Conservation (phyloP, 2,797 vertebrate species). For the Diglossa cyanea region DNA sequence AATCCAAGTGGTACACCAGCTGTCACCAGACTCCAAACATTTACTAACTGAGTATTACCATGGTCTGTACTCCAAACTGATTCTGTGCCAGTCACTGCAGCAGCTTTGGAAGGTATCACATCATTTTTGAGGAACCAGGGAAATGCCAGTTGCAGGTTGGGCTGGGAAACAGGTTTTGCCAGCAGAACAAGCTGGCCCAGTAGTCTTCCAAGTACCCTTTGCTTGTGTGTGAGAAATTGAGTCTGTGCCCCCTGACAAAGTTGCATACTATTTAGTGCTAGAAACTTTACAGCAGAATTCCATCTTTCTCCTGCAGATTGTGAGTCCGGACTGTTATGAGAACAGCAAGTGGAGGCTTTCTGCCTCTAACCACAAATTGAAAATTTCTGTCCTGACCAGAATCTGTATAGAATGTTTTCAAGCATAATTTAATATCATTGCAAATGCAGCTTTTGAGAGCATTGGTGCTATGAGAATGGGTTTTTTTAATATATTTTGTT, state of each 20-base stretch:
- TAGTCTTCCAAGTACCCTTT: not conserved
- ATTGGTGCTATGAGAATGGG: not conserved
- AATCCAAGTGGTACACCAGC: not conserved
- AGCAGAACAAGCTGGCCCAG: not conserved
- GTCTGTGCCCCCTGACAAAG: not conserved
- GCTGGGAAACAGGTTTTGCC: conserved; percentile 2
- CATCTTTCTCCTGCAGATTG: not conserved
- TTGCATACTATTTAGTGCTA: not conserved
- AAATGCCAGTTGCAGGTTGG: not conserved
- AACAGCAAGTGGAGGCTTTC: not conserved
- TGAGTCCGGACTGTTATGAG: not conserved
- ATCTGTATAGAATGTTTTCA: not conserved
- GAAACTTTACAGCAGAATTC: not conserved
- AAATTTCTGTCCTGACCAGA: not conserved
- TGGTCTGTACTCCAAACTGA: not conserved
- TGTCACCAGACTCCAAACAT: not conserved
- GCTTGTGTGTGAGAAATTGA: not conserved
- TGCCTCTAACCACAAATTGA: not conserved
- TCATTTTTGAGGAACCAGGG: not conserved
- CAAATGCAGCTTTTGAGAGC: not conserved
- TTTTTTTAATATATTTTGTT: not conserved
- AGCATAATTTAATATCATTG: not conserved
- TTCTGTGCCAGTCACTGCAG: not conserved
- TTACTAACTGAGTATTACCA: not conserved
- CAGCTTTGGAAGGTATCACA: not conserved